Evolutionary conservation across 2,113 vertebrate species (phyloP).

Genomic region (Athene noctua): DNA sequence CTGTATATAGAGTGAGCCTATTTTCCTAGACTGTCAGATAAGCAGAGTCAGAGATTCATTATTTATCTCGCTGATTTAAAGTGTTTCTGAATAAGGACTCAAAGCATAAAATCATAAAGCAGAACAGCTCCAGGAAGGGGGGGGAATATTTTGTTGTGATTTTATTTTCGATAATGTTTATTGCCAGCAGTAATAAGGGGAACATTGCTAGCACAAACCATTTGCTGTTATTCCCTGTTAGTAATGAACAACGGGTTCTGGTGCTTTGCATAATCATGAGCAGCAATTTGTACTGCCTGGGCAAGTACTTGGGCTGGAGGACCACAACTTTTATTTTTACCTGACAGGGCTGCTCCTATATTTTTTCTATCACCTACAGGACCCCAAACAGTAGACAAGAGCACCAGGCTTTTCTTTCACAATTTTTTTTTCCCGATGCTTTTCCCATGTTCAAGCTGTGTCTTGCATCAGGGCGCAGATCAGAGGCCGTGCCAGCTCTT

Average conservation of each 20-base stretch:
- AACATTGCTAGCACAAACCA: background rate
- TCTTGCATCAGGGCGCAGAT: background rate
- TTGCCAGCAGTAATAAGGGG: background rate
- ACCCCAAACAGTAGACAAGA: background rate
- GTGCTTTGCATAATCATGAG: background rate
- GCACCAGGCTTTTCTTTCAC: background rate
- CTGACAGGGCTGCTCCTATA: background rate
- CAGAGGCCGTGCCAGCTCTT: fast-evolving
- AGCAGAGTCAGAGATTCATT: background rate
- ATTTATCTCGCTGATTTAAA: constrained; percentile 24
- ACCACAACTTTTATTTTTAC: background rate
- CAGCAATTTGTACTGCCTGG: background rate
- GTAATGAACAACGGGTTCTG: background rate
- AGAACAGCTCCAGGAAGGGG: background rate
- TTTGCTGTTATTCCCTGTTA: background rate
- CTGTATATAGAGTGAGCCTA: background rate
- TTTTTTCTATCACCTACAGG: background rate
- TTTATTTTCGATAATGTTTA: background rate
- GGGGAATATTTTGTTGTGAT: background rate
- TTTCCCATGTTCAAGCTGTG: background rate
- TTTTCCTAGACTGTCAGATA: background rate
- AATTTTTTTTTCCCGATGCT: background rate
- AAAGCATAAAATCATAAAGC: background rate
- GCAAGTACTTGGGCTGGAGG: background rate
- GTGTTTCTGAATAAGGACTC: background rate